Evolutionary conservation across 2,113 vertebrate genomes (phyloP).

Genomic region (Turdus rufiventris): DNA sequence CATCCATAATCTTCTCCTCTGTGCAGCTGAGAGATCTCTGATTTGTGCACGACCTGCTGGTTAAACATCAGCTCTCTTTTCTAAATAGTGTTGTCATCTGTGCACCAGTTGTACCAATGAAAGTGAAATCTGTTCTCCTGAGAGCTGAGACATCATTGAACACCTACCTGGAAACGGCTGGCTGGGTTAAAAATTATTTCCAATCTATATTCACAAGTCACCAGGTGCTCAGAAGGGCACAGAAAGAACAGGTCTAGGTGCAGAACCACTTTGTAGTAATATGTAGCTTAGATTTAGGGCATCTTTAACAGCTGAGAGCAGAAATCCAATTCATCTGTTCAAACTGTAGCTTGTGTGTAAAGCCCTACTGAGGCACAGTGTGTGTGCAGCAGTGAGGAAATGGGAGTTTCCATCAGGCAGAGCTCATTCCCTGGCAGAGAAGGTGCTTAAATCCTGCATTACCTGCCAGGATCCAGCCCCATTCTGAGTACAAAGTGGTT

Average conservation of each 20-base stretch:
- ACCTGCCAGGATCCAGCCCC: background rate
- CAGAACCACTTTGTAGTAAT: background rate
- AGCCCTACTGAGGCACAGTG: rapidly evolving
- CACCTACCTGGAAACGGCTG: background rate
- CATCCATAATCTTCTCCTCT: background rate
- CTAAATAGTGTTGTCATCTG: background rate
- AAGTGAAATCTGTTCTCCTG: background rate
- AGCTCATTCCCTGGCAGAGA: background rate
- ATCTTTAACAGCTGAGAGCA: background rate
- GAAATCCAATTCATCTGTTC: background rate
- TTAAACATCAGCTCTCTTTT: background rate
- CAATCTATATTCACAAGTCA: background rate
- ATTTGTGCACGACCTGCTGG: background rate
- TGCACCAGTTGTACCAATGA: background rate
- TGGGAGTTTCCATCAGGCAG: background rate
- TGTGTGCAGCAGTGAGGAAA: background rate
- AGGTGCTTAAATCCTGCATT: background rate
- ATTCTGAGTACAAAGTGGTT: background rate
- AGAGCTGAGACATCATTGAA: background rate
- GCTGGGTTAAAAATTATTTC: background rate
- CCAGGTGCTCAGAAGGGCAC: background rate
- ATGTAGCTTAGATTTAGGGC: background rate
- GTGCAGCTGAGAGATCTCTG: background rate
- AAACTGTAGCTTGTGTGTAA: background rate
- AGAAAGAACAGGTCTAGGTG: background rate